Conservation (phyloP, 30 jellyfish, hydroid and myxozoan genomes). For the Phacellophora camtschatica region DNA sequence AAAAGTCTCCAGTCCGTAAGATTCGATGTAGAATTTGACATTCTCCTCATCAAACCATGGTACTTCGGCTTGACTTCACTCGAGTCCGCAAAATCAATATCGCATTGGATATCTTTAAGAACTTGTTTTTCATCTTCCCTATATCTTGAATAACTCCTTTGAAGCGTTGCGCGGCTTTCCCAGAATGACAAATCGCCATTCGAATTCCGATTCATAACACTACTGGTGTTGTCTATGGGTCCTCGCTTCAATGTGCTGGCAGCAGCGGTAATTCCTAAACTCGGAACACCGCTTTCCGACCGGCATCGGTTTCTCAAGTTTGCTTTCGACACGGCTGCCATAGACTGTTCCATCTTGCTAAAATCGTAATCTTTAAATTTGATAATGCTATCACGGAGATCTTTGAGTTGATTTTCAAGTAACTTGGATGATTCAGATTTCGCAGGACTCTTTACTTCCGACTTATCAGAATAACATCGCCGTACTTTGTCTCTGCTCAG, state of each 20-base stretch:
- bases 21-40: no score
- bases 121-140: slow-evolving; percentile 38
- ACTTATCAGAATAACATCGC: neutral
- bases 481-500: neutral
- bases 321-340: neutral
- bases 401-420: neutral
- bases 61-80: neutral
- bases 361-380: slow-evolving; percentile 6
- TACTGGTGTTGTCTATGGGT: neutral
- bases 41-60: neutral
- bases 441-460: no score
- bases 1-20: no score
- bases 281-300: neutral
- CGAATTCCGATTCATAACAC: slow-evolving; percentile 3
- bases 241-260: neutral
- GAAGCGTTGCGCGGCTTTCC: slow-evolving; percentile 28
- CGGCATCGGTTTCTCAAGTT: neutral
- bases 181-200: slow-evolving; percentile 9
- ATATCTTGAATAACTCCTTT: slow-evolving; percentile 7
- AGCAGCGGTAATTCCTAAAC: neutral
- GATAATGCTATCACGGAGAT: slow-evolving; percentile 15
- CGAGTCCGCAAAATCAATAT: slow-evolving; percentile 10
- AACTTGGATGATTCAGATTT: neutral
- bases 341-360: neutral
- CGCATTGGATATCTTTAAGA: slow-evolving; percentile 16